Evolutionary conservation across 2,797 vertebrate species (phyloP).

Genomic region (Pangasius krempfi): DNA sequence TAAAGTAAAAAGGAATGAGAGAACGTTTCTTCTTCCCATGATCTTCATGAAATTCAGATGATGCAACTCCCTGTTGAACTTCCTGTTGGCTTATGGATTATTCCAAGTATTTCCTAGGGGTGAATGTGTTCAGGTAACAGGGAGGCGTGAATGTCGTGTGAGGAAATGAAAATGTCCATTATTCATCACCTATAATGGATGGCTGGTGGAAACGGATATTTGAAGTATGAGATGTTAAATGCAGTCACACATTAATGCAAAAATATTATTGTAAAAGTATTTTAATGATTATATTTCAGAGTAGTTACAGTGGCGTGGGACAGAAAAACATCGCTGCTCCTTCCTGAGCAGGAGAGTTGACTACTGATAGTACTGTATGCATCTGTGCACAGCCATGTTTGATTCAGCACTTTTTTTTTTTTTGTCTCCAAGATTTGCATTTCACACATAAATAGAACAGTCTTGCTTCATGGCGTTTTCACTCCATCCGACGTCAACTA

Average conservation of each 20-base stretch:
- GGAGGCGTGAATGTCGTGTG: background rate
- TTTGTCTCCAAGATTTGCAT: background rate
- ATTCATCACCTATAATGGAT: background rate
- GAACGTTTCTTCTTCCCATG: background rate
- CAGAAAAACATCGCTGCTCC: background rate
- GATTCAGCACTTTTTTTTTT: background rate
- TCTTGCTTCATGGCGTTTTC: background rate
- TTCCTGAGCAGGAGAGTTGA: background rate
- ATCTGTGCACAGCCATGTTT: background rate
- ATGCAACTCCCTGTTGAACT: background rate
- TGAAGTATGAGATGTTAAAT: background rate
- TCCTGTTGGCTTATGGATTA: background rate
- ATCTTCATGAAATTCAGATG: background rate
- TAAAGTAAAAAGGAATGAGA: background rate
- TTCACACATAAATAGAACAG: background rate
- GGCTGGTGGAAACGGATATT: background rate
- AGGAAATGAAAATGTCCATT: background rate
- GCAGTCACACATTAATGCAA: background rate
- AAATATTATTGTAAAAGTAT: background rate
- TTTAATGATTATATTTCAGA: background rate
- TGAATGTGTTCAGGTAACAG: background rate
- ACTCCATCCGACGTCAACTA: conserved; percentile 39
- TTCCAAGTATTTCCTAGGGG: background rate
- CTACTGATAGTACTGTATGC: background rate
- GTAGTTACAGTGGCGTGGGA: background rate